Percentiles rank a stretch among this genome's conserved stretches.
phyloP scores from a whole-genome alignment of 1,140 invertebrate species.

The Drosophila orena region DNA sequence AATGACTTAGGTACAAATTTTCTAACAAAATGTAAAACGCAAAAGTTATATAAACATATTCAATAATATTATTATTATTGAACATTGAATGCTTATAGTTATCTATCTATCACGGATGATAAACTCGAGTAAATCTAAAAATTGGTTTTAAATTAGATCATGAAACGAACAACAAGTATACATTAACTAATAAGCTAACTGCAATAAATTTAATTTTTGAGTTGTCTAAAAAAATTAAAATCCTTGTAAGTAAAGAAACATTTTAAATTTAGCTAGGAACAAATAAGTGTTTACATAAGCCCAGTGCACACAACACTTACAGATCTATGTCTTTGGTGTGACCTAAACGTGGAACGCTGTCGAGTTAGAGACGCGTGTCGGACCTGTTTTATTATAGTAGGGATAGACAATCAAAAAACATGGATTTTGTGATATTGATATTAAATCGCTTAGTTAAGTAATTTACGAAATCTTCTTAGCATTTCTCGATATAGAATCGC shows the following conservation, averaged over 20 bases:
- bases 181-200: conserved; percentile 16
- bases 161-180: conserved; percentile 9
- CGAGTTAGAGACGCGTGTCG: conserved; percentile 90
- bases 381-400: conserved; percentile 86
- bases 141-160: not conserved
- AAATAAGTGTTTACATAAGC: conserved; percentile 68
- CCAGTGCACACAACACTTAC: conserved; percentile 87
- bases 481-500: conserved; percentile 10
- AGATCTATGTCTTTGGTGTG: conserved; percentile 90
- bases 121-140: not conserved
- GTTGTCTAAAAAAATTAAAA: conserved; percentile 28
- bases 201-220: conserved; percentile 10
- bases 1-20: too few relatives aligned
- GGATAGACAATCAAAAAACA: conserved; percentile 76
- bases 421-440: conserved; percentile 52
- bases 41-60: too few relatives aligned
- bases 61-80: too few relatives aligned
- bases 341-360: conserved; percentile 88
- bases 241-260: conserved; percentile 40
- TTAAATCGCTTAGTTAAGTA: conserved; percentile 26
- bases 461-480: conserved; percentile 9
- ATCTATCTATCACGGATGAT: too few relatives aligned
- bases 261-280: conserved; percentile 56
- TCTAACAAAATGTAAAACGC: too few relatives aligned
- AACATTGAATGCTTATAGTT: too few relatives aligned